phyloP scores from a whole-genome alignment of 2,113 vertebrate genomes.

The Mustela lutreola region DNA sequence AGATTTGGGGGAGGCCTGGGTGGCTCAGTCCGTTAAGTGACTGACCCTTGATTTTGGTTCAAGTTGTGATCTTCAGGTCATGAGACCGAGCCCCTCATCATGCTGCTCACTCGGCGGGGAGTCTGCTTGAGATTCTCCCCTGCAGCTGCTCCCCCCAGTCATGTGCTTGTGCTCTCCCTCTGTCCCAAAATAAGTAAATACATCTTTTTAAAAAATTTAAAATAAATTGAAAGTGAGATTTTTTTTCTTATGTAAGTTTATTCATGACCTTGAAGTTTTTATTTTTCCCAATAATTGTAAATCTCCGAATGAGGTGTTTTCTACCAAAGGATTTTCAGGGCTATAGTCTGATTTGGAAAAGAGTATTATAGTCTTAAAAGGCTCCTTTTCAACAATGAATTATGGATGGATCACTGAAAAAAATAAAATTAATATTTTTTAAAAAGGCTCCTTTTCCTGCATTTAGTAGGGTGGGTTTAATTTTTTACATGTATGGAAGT shows the following conservation, averaged over 20 bases:
- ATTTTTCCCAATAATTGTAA: neutral
- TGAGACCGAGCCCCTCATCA: neutral
- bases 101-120: neutral
- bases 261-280: neutral
- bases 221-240: neutral
- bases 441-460: neutral
- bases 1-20: neutral
- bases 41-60: neutral
- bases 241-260: neutral
- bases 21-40: neutral
- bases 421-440: too few relatives aligned
- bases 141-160: neutral
- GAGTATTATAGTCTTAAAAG: neutral
- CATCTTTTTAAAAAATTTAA: neutral
- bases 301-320: neutral
- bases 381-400: neutral
- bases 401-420: too few relatives aligned
- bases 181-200: neutral
- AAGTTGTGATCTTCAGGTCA: neutral
- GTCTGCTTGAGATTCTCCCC: neutral
- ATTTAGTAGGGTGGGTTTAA: neutral
- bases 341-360: neutral
- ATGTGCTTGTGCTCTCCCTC: neutral
- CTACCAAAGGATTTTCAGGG: neutral
- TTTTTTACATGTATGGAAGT: neutral